Base-by-base conservation (phyloP, 2,888 invertebrate genomes). In the Xestoiulus laeticollis region DNA sequence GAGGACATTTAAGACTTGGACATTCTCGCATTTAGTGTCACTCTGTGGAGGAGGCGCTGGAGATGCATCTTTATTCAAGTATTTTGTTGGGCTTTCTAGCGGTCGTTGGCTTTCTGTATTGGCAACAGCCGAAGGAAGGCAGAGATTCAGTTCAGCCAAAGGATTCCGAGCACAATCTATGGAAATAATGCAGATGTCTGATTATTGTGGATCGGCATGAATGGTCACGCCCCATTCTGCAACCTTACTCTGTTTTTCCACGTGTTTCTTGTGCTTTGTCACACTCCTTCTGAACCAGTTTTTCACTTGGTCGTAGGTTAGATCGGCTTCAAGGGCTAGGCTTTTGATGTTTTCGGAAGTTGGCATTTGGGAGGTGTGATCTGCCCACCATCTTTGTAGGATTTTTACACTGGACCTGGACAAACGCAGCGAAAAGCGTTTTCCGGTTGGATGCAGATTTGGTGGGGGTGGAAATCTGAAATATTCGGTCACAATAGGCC, bases 381-480 rank as follows among this genome's bases (percentile, higher is more conserved):
- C 59, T 59, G 59, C 59, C n/a, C 5, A 59, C 59, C 59, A 59
- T 19, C 59, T 19, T 59, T 59, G 14, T 6, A 59, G 59, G n/a
- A 59, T 59, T 0, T 16, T 6, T n/a, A n/a, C 19, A n/a, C 59
- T 59, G 19, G 59, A 59, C 59, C 59, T 59, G 19, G 59, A n/a
- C 59, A 59, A n/a, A n/a, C 59, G 59, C n/a, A 1, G 19, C n/a
- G 59, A 59, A 19, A 59, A 59, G 59, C 19, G 59, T n/a, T n/a
- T 19, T 0, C n/a, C 59, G n/a, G n/a, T 4, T 59, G 59, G 59
- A n/a, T 59, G 59, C 19, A 59, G n/a, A 22, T 1, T 59, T n/a
- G n/a, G 59, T 59, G 59, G 59, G 19, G 59, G 59, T 59, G n/a
- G 59, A 59, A 59, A 59, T 59, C 59, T 59, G 59, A n/a, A 59